phyloP scores from a whole-genome alignment of 2,888 invertebrate genomes.

The Prionchulus punctatus region DNA sequence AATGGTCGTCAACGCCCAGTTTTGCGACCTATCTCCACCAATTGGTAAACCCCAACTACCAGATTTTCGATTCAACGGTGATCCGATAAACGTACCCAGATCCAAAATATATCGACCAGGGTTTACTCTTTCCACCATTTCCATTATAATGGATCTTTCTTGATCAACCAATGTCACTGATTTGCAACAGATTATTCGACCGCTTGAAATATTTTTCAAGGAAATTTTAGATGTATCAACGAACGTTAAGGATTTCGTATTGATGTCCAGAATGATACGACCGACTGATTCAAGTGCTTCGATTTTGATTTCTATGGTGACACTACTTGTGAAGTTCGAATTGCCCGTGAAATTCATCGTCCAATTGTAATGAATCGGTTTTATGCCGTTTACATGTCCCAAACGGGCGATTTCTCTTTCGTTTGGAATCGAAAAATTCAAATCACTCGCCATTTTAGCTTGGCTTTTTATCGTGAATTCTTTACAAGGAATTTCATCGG shows the following conservation, averaged over 20 bases:
- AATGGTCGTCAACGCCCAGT: not conserved
- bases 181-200: too few species aligned
- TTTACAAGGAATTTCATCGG: too few species aligned
- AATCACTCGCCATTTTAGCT: too few species aligned
- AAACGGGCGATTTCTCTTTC: not conserved
- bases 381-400: not conserved
- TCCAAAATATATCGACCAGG: not conserved
- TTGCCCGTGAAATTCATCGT: not conserved
- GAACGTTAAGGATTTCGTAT: too few species aligned
- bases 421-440: not conserved
- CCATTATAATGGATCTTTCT: too few species aligned
- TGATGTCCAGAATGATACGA: too few species aligned
- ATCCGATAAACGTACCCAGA: not conserved
- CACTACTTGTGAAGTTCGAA: not conserved
- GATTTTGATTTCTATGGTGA: not conserved
- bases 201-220: too few species aligned
- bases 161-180: too few species aligned
- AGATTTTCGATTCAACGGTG: not conserved
- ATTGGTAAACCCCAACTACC: not conserved
- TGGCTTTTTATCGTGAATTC: too few species aligned
- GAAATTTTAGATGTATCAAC: too few species aligned
- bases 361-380: not conserved
- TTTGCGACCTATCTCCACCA: not conserved
- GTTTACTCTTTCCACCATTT: too few species aligned
- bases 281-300: not conserved